Percentiles rank a stretch among this genome's conserved stretches.
These are phyloP conservation scores for Pangasius djambal DNA, from an alignment of 2,797 vertebrate species.

Conservation along the genomic window DNA sequence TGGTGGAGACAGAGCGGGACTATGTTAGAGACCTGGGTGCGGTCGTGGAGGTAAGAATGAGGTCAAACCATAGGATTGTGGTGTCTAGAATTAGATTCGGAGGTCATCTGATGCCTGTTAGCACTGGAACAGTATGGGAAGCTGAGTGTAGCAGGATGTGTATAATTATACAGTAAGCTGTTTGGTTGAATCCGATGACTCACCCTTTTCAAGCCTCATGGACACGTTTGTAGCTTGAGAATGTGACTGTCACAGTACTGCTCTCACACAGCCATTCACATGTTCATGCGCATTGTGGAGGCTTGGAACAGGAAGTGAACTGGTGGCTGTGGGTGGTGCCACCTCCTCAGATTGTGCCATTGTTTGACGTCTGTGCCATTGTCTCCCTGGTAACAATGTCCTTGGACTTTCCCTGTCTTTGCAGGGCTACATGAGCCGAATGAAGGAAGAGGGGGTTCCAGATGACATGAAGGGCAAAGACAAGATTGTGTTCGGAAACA, in stretches of 20 bases:
- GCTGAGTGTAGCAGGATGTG: slow-evolving; percentile 2
- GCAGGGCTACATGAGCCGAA: slow-evolving; percentile 96
- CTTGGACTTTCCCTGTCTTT: slow-evolving; percentile 31
- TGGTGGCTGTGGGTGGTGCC: background rate
- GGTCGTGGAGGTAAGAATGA: slow-evolving; percentile 87
- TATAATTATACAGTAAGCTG: slow-evolving; percentile 24
- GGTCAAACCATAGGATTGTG: background rate
- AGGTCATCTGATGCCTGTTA: background rate
- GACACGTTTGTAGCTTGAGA: background rate
- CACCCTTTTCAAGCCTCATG: slow-evolving; percentile 12
- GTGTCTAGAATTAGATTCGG: background rate
- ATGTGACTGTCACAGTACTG: background rate
- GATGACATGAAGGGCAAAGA: slow-evolving; percentile 99
- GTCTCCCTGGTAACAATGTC: slow-evolving; percentile 43
- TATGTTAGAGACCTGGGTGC: slow-evolving; percentile 95
- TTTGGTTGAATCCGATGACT: slow-evolving; percentile 10
- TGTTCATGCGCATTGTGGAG: background rate
- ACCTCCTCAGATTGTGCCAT: slow-evolving; percentile 20
- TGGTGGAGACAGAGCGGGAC: slow-evolving; percentile 96
- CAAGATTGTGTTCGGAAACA: slow-evolving; percentile 99
- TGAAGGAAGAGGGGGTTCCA: slow-evolving; percentile 97
- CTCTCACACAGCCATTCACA: background rate
- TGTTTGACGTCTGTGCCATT: slow-evolving; percentile 12
- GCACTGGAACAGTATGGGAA: background rate
- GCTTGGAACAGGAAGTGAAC: slow-evolving; percentile 24